Conservation (phyloP, 2,888 invertebrate genomes). For the Timandra comae region DNA sequence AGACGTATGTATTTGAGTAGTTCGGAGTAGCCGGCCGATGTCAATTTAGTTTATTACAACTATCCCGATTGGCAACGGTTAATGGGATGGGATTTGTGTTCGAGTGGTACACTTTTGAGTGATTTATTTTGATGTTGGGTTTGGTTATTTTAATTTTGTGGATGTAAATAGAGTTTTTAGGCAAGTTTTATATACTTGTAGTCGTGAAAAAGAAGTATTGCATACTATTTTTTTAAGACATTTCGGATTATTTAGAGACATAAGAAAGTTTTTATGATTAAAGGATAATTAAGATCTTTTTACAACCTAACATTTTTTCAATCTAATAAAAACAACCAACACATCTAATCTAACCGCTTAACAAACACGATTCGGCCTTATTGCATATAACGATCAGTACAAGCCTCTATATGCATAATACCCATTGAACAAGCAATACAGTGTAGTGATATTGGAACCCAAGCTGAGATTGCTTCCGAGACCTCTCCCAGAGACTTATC, state of each 20-base stretch:
- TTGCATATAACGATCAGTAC: too few relatives aligned
- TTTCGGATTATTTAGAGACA: too few relatives aligned
- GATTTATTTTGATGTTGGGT: neutral
- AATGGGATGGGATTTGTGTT: neutral
- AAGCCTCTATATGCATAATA: conserved; percentile 11
- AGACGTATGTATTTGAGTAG: conserved; percentile 55
- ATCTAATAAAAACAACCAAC: too few relatives aligned
- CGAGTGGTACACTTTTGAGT: neutral
- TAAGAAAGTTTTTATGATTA: too few relatives aligned
- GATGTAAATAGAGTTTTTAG: too few relatives aligned
- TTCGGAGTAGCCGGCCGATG: conserved; percentile 38
- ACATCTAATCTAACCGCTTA: too few relatives aligned
- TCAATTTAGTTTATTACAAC: conserved; percentile 59
- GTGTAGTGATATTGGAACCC: conserved; percentile 47
- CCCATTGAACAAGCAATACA: neutral
- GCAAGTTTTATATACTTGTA: too few relatives aligned
- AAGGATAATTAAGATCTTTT: too few relatives aligned
- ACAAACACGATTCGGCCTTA: too few relatives aligned
- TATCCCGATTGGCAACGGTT: neutral
- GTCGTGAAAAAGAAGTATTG: too few relatives aligned
- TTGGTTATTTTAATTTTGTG: neutral
- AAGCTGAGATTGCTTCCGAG: conserved; percentile 37
- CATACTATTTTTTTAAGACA: too few relatives aligned
- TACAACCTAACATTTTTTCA: too few relatives aligned
- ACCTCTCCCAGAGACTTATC: conserved; percentile 51